Evolutionary conservation across 2,797 vertebrate genomes (phyloP), one percentile per base, ranked within the genome.

Genomic region (Vultur gryphus): DNA sequence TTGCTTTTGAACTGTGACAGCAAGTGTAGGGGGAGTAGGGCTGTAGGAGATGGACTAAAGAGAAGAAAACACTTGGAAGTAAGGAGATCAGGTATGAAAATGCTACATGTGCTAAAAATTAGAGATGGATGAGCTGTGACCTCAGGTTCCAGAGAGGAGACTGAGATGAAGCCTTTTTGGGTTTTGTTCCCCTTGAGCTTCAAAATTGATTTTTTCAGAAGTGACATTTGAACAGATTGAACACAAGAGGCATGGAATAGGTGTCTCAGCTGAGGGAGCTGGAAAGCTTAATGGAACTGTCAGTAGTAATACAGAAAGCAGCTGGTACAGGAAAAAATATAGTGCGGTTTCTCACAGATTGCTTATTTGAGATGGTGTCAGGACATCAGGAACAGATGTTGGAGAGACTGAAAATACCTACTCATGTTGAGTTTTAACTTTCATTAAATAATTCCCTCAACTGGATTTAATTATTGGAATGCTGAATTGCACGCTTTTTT

Each of bases 191-290:
- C 13, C 41, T 86, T 59, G n/a, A 84, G 61, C 29, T 84, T 54
- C 67, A 86, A 93, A 94, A 67, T 51, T 67, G 65, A 10, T 93
- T 90, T 95, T 95, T 92, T 89, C 37, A 33, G 16, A 85, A 96
- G 44, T 72, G 84, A 24, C 58, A 49, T 62, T 91, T 89, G 79
- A 90, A 65, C 87, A 91, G 82, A 86, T 80, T 84, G 91, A 92
- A 57, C 54, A 19, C 35, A 65, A 87, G 79, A 59, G 79, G 23
- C 9, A 5, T 80, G 46, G 73, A 92, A 93, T 73, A 80, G 92
- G 84, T 94, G 26, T 71, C 65, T 89, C 51, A 59, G 2, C 39
- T 33, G 23, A 91, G 46, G 39, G 39, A 90, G 25, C 44, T 94
- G 79, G 61, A 92, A 90, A 76, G n/a, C 79, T 80, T 80, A 77